Evolutionary conservation across 64 coral and sea anemone genomes (phyloP).

Genomic region (Actinia equina): DNA sequence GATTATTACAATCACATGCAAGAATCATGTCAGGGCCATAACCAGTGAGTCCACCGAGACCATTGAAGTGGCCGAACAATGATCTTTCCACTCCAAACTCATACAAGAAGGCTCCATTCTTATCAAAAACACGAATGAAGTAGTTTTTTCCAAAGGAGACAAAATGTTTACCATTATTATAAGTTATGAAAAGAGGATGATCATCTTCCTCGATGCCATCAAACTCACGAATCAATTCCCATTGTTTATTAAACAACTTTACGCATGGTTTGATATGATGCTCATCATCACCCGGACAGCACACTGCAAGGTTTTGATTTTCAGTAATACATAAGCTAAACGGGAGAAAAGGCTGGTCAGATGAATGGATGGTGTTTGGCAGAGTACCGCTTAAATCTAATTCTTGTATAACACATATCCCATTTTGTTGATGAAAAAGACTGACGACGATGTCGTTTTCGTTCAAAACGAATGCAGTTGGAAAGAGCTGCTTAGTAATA

Average conservation of each 20-base stretch:
- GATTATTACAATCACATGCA: neutral
- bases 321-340: neutral
- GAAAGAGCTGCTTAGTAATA: constrained; percentile 37
- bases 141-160: neutral
- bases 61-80: neutral
- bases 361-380: neutral
- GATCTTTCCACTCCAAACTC: neutral
- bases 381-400: constrained; percentile 33
- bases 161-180: neutral
- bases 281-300: neutral
- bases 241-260: neutral
- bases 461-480: constrained; percentile 57
- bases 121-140: neutral
- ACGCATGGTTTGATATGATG: neutral
- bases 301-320: neutral
- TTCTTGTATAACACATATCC: too few relatives aligned
- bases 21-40: constrained; percentile 1
- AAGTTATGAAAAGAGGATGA: neutral
- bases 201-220: neutral
- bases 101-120: neutral
- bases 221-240: neutral
- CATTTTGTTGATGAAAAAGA: neutral
- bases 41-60: neutral
- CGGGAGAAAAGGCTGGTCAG: neutral
- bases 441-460: constrained; percentile 36